These are phyloP conservation scores for Sebastes itinus DNA, from an alignment of 2,797 vertebrate species.

Conservation along the genomic window DNA sequence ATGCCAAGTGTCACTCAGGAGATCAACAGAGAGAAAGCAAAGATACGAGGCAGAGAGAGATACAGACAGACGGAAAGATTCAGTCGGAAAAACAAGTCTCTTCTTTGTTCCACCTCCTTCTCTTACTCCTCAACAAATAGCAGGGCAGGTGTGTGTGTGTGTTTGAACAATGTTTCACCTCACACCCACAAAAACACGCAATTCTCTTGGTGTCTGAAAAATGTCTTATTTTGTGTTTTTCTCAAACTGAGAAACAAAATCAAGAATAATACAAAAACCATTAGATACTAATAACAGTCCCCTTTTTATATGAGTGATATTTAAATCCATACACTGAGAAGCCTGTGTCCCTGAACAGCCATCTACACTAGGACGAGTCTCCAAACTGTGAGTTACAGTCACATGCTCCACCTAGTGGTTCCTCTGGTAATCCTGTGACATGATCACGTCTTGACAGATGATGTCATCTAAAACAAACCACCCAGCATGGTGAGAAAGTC, in stretches of 20 bases:
- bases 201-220: background rate
- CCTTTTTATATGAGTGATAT: background rate
- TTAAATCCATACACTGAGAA: background rate
- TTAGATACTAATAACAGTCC: background rate
- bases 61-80: background rate
- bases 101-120: background rate
- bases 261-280: background rate
- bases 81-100: background rate
- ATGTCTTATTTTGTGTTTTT: background rate
- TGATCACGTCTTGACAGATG: slow-evolving; percentile 36
- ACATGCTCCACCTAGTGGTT: slow-evolving; percentile 69
- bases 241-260: background rate
- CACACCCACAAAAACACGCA: background rate
- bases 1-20: slow-evolving; percentile 25
- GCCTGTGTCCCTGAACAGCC: background rate
- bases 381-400: slow-evolving; percentile 22
- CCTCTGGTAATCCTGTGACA: slow-evolving; percentile 5
- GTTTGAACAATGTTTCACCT: background rate
- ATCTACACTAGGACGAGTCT: background rate
- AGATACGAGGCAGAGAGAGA: background rate
- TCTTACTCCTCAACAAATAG: background rate
- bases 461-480: slow-evolving; percentile 65
- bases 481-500: slow-evolving; percentile 30
- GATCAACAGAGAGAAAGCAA: background rate
- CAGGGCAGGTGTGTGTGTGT: background rate